A percentile compares a stretch with the other conserved stretches of the same genome.
Evolutionary conservation across 1,140 invertebrate species (phyloP).

Genomic region (Hormaphis cornu): DNA sequence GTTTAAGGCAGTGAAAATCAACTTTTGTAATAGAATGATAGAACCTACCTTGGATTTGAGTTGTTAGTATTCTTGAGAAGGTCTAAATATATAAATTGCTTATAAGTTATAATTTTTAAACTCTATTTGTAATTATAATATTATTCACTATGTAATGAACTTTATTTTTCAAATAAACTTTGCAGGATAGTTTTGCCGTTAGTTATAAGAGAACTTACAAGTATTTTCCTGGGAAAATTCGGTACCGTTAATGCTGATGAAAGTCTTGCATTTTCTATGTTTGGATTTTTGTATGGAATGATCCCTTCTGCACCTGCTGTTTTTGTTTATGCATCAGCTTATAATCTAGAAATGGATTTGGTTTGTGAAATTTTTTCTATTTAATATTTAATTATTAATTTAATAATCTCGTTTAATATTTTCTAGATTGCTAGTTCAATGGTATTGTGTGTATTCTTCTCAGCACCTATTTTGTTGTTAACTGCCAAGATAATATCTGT

Average conservation of each 20-base stretch:
- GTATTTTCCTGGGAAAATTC: slow-evolving; percentile 47
- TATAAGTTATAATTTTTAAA: no score
- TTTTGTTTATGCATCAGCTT: slow-evolving; percentile 86
- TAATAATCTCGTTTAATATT: background rate
- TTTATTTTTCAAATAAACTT: slow-evolving; percentile 19
- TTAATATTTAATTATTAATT: slow-evolving; percentile 2
- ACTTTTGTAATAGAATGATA: no score
- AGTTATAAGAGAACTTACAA: slow-evolving; percentile 75
- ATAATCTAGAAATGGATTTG: slow-evolving; percentile 75
- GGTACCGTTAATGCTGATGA: slow-evolving; percentile 45
- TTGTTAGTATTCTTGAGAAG: no score
- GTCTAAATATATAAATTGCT: no score
- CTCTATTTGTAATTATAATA: background rate
- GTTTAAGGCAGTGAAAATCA: no score
- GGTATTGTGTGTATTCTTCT: slow-evolving; percentile 87
- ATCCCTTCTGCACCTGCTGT: slow-evolving; percentile 90
- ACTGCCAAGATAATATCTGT: slow-evolving; percentile 85
- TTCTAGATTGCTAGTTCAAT: slow-evolving; percentile 76
- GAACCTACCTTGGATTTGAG: no score
- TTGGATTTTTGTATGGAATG: slow-evolving; percentile 91
- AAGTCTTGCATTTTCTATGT: slow-evolving; percentile 74
- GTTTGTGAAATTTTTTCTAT: slow-evolving; percentile 46
- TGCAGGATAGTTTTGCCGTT: slow-evolving; percentile 73
- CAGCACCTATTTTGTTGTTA: slow-evolving; percentile 88
- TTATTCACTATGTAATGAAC: background rate